Base-by-base conservation (phyloP, 2,113 vertebrate genomes). In the Zosterops lateralis region DNA sequence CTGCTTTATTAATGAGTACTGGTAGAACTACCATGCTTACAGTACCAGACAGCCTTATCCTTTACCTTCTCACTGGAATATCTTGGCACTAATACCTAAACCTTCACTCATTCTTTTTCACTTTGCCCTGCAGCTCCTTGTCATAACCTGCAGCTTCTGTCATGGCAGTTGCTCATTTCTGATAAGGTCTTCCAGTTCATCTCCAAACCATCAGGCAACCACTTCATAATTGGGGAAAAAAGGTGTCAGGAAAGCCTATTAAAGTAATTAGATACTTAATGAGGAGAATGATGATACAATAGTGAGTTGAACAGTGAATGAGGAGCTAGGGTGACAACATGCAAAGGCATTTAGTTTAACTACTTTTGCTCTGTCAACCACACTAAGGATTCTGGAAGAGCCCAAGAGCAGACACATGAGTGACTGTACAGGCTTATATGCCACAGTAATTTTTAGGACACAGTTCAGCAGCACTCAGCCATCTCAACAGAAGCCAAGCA, bases 361-460 rank as follows among this genome's bases (percentile, higher is more conserved):
- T 94, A 70, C 36, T 93, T 91, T 85, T 86, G 47, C 47, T 79
- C 67, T 66, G 50, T 83, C 32, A 93, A 4, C 58, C 34, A 90
- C 28, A 36, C 44, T 72, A 90, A 76, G 56, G 42, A 66, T 58
- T 91, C 58, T 85, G 53, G 68, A 92, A 92, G 26, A 87, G 62
- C 16, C 71, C 71, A 85, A 64, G 31, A 87, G 44, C 1, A 90
- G 57, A 84, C 71, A 87, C 36, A 42, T 71, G 38, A 94, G 56
- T 89, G 84, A 94, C 78, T 93, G 20, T 72, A 90, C 38, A 71
- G 51, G 17, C 57, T 89, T 89, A 87, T n/a, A 57, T 67, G 65
- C 34, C 84, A 95, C 70, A 87, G 73, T 84, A 91, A 81, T 77
- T 91, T 84, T 91, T 50, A 93, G 78, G 92, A 84, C 88, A 95